These are phyloP conservation scores for Gavia stellata DNA, from an alignment of 2,113 vertebrate species.

Conservation along the genomic window DNA sequence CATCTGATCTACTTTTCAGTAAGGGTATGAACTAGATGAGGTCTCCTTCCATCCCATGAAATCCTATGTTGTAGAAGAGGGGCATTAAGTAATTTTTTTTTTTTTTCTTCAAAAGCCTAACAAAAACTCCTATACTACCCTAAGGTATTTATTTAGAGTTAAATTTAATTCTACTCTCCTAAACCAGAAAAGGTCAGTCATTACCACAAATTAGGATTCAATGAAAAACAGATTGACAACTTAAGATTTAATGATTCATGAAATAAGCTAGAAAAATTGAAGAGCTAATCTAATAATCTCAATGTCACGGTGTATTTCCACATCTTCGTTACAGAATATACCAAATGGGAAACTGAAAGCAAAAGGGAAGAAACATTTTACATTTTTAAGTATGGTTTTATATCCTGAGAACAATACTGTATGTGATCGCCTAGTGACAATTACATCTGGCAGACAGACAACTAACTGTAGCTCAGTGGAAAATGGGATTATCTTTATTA, in stretches of 20 bases:
- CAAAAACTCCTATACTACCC: neutral
- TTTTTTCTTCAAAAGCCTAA: neutral
- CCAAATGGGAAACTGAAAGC: neutral
- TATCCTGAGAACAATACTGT: neutral
- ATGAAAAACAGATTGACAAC: neutral
- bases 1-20: neutral
- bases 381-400: neutral
- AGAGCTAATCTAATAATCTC: neutral
- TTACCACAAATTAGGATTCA: neutral
- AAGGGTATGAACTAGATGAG: neutral
- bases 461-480: constrained; percentile 14
- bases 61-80: neutral
- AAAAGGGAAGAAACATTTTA: neutral
- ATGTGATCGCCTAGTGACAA: neutral
- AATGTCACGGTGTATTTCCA: neutral
- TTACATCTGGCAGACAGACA: constrained; percentile 19
- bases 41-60: neutral
- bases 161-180: neutral
- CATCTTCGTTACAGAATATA: neutral
- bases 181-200: neutral
- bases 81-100: neutral
- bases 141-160: neutral
- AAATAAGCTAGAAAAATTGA: neutral
- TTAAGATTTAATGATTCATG: neutral
- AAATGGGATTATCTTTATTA: constrained; percentile 57